phyloP scores from a whole-genome alignment of 92 coral and sea anemone species.

The Epizoanthus fatuus region DNA sequence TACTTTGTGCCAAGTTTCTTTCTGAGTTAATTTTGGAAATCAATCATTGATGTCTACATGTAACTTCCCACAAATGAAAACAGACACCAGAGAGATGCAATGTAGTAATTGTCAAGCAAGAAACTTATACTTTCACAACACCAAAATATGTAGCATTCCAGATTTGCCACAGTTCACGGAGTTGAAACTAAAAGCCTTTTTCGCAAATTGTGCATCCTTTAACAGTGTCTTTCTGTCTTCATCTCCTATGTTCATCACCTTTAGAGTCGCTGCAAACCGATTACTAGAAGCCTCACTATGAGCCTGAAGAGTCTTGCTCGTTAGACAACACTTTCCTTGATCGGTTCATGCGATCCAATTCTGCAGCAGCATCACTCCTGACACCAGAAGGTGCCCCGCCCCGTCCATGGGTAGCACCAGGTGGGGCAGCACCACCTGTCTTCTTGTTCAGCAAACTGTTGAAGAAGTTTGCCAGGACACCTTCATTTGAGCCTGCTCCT shows the following conservation, averaged over 20 bases:
- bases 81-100: background rate
- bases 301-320: slow-evolving; percentile 39
- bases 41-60: background rate
- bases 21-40: slow-evolving; percentile 12
- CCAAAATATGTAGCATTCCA: slow-evolving; percentile 5
- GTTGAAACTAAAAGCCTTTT: slow-evolving; percentile 5
- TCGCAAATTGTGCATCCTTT: background rate
- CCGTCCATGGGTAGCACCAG: slow-evolving; percentile 67
- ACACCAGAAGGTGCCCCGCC: slow-evolving; percentile 76
- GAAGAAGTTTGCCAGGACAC: slow-evolving; percentile 99
- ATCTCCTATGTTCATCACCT: background rate
- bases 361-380: slow-evolving; percentile 97
- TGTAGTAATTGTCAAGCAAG: background rate
- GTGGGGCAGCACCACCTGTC: slow-evolving; percentile 64
- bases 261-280: background rate
- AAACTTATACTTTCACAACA: background rate
- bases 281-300: background rate
- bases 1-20: background rate
- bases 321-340: slow-evolving; percentile 81
- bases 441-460: slow-evolving; percentile 97
- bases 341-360: slow-evolving; percentile 96
- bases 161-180: background rate
- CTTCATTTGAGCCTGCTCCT: slow-evolving; percentile 91
- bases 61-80: slow-evolving; percentile 11
- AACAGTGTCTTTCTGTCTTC: background rate